Evolutionary conservation across 2,113 vertebrate genomes (phyloP).

Genomic region (Patagioenas fasciata): DNA sequence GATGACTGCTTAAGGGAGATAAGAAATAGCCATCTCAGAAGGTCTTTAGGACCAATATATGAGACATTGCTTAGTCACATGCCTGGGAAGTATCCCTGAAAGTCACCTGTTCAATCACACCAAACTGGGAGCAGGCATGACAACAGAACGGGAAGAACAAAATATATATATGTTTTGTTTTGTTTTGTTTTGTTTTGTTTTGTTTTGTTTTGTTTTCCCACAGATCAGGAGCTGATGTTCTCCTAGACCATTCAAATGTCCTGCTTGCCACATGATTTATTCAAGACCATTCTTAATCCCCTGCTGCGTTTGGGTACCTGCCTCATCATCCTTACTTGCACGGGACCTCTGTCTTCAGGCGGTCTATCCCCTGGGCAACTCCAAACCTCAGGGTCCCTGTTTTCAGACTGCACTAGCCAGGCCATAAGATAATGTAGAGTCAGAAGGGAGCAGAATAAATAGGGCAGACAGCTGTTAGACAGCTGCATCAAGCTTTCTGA

Average conservation of each 20-base stretch:
- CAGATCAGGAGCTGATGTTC: background rate
- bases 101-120: background rate
- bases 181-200: no score
- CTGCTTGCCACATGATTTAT: background rate
- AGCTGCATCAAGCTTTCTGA: conserved; percentile 49
- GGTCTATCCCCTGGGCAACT: background rate
- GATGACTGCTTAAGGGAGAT: background rate
- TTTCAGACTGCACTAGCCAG: background rate
- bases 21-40: background rate
- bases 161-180: no score
- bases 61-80: background rate
- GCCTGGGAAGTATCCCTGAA: background rate
- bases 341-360: background rate
- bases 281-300: background rate
- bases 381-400: background rate
- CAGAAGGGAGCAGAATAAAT: background rate
- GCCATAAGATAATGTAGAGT: background rate
- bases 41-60: background rate
- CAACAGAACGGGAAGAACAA: background rate
- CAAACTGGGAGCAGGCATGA: background rate
- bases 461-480: conserved; percentile 37
- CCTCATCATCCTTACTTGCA: background rate
- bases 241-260: background rate
- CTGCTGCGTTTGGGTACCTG: background rate
- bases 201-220: no score